These are phyloP conservation scores for Xiphydria camelus DNA, from an alignment of 2,888 invertebrate species.

Conservation along the genomic window DNA sequence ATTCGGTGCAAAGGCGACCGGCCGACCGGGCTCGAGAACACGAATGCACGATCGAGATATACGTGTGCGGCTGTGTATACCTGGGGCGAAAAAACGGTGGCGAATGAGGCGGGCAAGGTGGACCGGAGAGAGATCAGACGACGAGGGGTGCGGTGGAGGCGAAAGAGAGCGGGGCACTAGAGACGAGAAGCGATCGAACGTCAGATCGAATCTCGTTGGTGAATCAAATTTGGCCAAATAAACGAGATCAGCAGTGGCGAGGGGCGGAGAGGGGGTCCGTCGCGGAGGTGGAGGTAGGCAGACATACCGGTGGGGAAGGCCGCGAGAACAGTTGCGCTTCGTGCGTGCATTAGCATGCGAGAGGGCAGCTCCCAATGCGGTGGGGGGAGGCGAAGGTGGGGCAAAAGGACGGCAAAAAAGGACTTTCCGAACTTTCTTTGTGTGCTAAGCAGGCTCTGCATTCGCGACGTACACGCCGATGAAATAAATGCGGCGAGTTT, in stretches of 20 bases:
- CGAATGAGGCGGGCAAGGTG: background rate
- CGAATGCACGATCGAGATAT: too few species aligned
- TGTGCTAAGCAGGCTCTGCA: conserved; percentile 45
- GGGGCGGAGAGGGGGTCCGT: conserved; percentile 4
- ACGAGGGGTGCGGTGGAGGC: conserved; percentile 10
- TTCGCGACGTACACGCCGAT: too few species aligned
- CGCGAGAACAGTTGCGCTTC: conserved; percentile 53
- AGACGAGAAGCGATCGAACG: conserved; percentile 49
- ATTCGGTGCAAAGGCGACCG: too few species aligned
- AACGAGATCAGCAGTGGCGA: conserved; percentile 17
- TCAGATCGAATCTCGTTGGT: conserved; percentile 48
- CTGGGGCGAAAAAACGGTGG: too few species aligned
- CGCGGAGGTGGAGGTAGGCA: conserved; percentile 18
- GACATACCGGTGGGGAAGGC: conserved; percentile 28
- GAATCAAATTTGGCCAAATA: conserved; percentile 37
- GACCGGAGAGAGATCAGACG: conserved; percentile 8
- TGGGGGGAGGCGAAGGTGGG: too few species aligned
- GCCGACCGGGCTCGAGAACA: too few species aligned
- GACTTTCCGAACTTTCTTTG: conserved; percentile 50
- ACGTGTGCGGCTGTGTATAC: too few species aligned
- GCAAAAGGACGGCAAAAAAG: conserved; percentile 36
- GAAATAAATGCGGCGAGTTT: background rate
- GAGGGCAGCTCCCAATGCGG: conserved; percentile 36
- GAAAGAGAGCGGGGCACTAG: conserved; percentile 2
- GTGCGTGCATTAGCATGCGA: conserved; percentile 52